A percentile compares a stretch with the other conserved stretches of the same genome.
Evolutionary conservation across 2,888 invertebrate genomes (phyloP).

Genomic region (Odontomyia ornata): DNA sequence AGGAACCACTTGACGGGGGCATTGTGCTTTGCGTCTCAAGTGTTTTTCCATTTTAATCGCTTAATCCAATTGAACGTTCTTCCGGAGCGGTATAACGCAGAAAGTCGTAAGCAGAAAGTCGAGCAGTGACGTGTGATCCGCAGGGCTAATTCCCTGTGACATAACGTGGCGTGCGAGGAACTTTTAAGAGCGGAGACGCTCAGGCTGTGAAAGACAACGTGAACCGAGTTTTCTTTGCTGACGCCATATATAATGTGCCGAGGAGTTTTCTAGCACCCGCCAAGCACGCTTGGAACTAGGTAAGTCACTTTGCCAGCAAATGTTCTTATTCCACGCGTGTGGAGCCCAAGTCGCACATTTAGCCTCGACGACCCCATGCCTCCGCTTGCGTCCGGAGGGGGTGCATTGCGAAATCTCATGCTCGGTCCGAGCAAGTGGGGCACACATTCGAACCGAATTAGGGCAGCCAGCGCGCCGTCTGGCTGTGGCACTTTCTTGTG

Average conservation of each 20-base stretch:
- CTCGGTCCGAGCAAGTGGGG: too few relatives aligned
- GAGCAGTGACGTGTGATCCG: neutral
- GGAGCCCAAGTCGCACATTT: too few relatives aligned
- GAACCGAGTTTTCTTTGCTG: neutral
- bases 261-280: slow-evolving; percentile 43
- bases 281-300: slow-evolving; percentile 35
- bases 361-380: too few relatives aligned
- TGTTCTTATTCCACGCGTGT: neutral
- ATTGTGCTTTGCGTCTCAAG: neutral
- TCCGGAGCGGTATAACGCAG: neutral
- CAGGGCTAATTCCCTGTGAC: neutral
- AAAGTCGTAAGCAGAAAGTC: neutral
- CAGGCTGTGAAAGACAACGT: neutral
- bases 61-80: neutral
- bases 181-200: neutral
- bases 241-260: slow-evolving; percentile 31
- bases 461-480: too few relatives aligned
- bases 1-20: neutral
- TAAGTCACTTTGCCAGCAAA: slow-evolving; percentile 15
- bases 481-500: neutral
- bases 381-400: too few relatives aligned
- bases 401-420: neutral
- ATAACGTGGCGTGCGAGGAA: too few relatives aligned
- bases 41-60: slow-evolving; percentile 19
- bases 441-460: too few relatives aligned